phyloP scores from a whole-genome alignment of 2,113 vertebrate species.

The Chaetops frenatus region DNA sequence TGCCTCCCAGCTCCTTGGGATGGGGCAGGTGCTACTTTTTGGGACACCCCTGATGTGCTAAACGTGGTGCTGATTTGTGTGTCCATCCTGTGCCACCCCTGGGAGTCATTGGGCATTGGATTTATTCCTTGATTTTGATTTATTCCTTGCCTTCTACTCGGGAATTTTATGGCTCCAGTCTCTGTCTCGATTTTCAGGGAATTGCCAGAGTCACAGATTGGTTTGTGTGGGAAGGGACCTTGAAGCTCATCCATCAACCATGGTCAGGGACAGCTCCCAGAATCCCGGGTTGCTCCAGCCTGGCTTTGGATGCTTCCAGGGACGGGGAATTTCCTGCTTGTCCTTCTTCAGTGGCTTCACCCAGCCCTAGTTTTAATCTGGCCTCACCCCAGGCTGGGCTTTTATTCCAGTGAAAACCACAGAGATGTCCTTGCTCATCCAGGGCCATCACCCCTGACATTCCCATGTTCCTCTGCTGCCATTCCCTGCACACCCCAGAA shows the following conservation, averaged over 20 bases:
- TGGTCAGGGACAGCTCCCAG: background rate
- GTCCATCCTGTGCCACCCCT: background rate
- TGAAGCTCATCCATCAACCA: background rate
- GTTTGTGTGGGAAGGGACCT: background rate
- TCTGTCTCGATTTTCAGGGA: background rate
- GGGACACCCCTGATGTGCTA: background rate
- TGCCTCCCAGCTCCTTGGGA: background rate
- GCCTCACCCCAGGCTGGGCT: background rate
- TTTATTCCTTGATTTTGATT: background rate
- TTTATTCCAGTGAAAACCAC: background rate
- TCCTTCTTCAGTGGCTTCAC: background rate
- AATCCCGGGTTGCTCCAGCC: fast-evolving
- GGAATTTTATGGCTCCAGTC: background rate
- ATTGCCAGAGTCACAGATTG: background rate
- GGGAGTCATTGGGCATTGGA: background rate
- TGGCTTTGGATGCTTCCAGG: background rate
- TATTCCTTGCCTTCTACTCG: background rate
- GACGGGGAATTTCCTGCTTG: background rate
- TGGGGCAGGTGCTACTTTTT: background rate
- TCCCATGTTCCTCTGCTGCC: background rate
- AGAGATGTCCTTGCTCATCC: background rate
- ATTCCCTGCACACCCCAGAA: background rate
- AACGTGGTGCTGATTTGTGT: background rate
- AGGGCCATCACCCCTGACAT: background rate
- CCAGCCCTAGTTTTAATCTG: background rate